Evolutionary conservation across 2,797 vertebrate species (phyloP).

Genomic region (Steatocranus sp.): DNA sequence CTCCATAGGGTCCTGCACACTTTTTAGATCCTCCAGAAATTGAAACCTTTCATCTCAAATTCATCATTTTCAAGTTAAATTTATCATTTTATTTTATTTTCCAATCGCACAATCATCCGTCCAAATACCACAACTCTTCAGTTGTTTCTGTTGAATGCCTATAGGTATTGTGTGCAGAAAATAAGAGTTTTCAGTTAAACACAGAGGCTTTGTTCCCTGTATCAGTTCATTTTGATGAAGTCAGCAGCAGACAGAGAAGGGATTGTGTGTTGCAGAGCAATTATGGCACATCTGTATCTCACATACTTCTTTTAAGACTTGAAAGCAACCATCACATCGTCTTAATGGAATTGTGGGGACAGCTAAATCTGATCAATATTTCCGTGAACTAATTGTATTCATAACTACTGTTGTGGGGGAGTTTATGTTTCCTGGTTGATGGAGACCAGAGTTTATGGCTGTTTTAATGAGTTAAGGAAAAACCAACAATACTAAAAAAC

Average conservation of each 20-base stretch:
- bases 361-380: slow-evolving; percentile 36
- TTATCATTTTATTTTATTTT: background rate
- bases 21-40: slow-evolving; percentile 29
- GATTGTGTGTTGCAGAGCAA: slow-evolving; percentile 14
- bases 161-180: background rate
- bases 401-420: background rate
- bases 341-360: slow-evolving; percentile 7
- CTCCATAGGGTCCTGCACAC: slow-evolving; percentile 12
- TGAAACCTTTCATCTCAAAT: slow-evolving; percentile 23
- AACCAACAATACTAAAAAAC: background rate
- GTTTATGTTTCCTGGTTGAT: slow-evolving; percentile 23
- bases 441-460: slow-evolving; percentile 45
- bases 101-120: background rate
- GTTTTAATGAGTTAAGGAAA: slow-evolving; percentile 46
- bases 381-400: slow-evolving; percentile 26
- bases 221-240: slow-evolving; percentile 14
- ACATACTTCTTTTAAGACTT: background rate
- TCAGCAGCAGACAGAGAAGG: background rate
- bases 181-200: slow-evolving; percentile 25
- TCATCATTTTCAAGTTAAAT: background rate
- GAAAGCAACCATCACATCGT: background rate
- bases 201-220: background rate
- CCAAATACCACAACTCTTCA: background rate
- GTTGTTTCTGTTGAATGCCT: background rate
- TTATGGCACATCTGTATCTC: slow-evolving; percentile 30